Evolutionary conservation across 2,888 invertebrate genomes (phyloP).

Genomic region (Drosophila prostipennis): DNA sequence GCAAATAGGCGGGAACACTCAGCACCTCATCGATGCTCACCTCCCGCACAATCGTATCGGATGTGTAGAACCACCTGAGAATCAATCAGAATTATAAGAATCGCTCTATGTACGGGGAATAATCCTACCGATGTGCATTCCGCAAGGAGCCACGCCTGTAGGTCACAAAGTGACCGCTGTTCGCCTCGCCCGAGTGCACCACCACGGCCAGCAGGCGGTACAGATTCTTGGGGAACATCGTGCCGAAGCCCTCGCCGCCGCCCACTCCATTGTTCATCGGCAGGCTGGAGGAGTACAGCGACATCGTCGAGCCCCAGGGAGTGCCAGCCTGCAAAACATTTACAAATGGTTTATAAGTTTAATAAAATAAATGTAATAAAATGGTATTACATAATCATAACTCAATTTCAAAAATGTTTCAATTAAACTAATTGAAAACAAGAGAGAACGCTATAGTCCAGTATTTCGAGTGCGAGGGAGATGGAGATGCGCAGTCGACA

Average conservation of each 20-base stretch:
- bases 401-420: not conserved
- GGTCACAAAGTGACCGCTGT: conserved; percentile 97
- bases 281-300: conserved; percentile 83
- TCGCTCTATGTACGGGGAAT: too few species aligned
- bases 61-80: conserved; percentile 93
- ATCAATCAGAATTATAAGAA: not conserved
- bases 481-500: too few species aligned
- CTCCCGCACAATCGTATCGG: conserved; percentile 93
- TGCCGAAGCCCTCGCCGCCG: conserved; percentile 80
- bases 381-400: too few species aligned
- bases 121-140: conserved; percentile 82
- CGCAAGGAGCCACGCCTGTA: conserved; percentile 90
- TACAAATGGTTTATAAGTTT: not conserved
- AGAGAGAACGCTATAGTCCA: too few species aligned
- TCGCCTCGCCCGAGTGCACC: conserved; percentile 95
- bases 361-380: too few species aligned
- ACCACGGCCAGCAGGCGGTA: conserved; percentile 94
- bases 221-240: conserved; percentile 86
- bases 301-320: conserved; percentile 84
- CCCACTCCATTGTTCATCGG: conserved; percentile 77
- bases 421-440: too few species aligned
- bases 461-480: too few species aligned
- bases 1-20: conserved; percentile 94
- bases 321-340: conserved; percentile 80
- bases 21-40: conserved; percentile 92